These are phyloP conservation scores for Clitarchus hookeri DNA, from an alignment of 2,888 invertebrate genomes.

Conservation along the genomic window DNA sequence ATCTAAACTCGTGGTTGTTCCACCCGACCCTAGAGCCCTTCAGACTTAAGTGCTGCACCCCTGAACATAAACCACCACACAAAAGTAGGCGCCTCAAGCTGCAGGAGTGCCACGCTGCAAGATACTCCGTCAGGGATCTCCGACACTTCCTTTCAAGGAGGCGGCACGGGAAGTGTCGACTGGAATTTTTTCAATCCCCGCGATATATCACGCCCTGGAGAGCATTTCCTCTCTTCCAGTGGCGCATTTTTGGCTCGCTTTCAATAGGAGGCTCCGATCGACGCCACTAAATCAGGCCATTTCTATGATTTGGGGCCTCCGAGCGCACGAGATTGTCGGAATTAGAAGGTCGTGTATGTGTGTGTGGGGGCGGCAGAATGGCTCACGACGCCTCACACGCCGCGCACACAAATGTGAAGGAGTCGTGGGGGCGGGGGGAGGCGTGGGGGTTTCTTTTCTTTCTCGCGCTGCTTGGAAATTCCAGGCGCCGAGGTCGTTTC, in stretches of 20 bases:
- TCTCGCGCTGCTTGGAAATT: conserved; percentile 50
- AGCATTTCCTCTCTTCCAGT: not conserved
- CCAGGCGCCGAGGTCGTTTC: conserved; percentile 44
- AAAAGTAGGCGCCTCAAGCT: not conserved
- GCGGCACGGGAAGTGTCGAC: not conserved
- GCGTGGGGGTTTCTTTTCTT: conserved; percentile 19
- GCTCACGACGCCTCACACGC: conserved; percentile 16
- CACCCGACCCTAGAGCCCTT: too few relatives aligned
- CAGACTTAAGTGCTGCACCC: too few relatives aligned
- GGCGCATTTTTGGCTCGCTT: not conserved
- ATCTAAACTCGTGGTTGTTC: too few relatives aligned
- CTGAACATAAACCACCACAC: not conserved
- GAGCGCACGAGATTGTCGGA: conserved; percentile 22
- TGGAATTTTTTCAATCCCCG: not conserved
- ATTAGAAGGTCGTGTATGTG: conserved; percentile 19
- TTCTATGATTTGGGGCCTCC: conserved; percentile 25
- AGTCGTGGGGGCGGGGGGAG: not conserved
- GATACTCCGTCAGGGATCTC: not conserved
- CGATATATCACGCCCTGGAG: conserved; percentile 14
- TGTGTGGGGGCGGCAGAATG: conserved; percentile 7
- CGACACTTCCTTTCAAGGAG: not conserved
- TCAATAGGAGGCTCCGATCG: conserved; percentile 8
- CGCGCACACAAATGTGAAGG: conserved; percentile 32
- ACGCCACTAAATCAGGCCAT: conserved; percentile 20
- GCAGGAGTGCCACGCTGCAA: not conserved